phyloP scores from a whole-genome alignment of 2,888 invertebrate genomes.

The Heteromyza rotundicornis region DNA sequence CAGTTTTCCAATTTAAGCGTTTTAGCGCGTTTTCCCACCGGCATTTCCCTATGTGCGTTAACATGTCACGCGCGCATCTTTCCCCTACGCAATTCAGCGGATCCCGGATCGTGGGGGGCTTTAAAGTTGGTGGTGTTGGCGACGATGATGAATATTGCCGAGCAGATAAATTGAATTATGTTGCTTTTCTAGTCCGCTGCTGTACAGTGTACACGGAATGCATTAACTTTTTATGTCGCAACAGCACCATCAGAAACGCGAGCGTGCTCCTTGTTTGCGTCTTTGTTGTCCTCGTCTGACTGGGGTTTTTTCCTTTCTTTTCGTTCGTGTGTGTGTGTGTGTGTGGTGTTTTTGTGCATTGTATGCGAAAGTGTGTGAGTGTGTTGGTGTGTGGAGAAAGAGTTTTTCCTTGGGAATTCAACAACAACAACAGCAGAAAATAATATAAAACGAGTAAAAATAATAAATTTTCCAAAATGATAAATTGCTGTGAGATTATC shows the following conservation, averaged over 20 bases:
- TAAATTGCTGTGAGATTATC: slow-evolving; percentile 50
- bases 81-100: too few relatives aligned
- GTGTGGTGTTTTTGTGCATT: background rate
- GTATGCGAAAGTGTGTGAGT: background rate
- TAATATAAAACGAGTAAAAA: slow-evolving; percentile 40
- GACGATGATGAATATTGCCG: slow-evolving; percentile 48
- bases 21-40: too few relatives aligned
- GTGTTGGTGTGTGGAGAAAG: too few relatives aligned
- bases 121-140: background rate
- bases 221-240: slow-evolving; percentile 1
- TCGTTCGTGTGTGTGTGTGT: background rate
- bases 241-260: too few relatives aligned
- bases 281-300: background rate
- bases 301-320: background rate
- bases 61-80: too few relatives aligned
- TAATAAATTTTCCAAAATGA: slow-evolving; percentile 49
- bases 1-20: too few relatives aligned
- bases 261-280: too few relatives aligned
- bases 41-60: too few relatives aligned
- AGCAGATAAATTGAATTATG: slow-evolving; percentile 48
- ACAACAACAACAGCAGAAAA: slow-evolving; percentile 36
- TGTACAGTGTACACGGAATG: background rate
- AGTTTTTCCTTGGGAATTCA: slow-evolving; percentile 26
- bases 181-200: slow-evolving; percentile 2
- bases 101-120: too few relatives aligned